Evolutionary conservation across 2,113 vertebrate species (phyloP).

Genomic region (Eulacestoma nigropectus): DNA sequence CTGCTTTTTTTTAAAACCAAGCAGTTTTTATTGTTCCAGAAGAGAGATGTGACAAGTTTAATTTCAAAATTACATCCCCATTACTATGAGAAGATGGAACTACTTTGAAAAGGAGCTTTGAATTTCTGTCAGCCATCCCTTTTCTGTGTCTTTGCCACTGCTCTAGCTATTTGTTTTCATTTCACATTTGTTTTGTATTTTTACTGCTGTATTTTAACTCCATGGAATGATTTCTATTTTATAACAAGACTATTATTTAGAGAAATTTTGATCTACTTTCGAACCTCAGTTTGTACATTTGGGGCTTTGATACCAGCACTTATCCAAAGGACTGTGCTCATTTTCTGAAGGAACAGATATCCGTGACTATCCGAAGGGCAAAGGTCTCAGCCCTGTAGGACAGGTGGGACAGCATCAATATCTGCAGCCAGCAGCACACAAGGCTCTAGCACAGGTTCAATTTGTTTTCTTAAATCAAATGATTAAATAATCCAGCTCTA

Average conservation of each 20-base stretch:
- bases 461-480: neutral
- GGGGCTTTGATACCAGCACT: neutral
- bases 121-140: neutral
- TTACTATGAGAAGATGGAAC: neutral
- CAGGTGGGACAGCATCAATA: neutral
- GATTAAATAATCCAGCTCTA: neutral
- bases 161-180: neutral
- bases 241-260: neutral
- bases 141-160: neutral
- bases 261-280: neutral
- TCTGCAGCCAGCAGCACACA: neutral
- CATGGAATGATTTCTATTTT: neutral
- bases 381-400: neutral
- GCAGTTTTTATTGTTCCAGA: neutral
- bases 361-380: neutral
- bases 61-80: neutral
- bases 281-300: neutral
- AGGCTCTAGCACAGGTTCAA: neutral
- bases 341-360: neutral
- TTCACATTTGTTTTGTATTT: neutral
- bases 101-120: neutral
- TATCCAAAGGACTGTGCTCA: neutral
- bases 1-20: neutral
- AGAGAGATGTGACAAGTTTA: neutral
- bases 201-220: neutral